Conservation (phyloP, 2,113 vertebrate genomes). For the Gila orcuttii region DNA sequence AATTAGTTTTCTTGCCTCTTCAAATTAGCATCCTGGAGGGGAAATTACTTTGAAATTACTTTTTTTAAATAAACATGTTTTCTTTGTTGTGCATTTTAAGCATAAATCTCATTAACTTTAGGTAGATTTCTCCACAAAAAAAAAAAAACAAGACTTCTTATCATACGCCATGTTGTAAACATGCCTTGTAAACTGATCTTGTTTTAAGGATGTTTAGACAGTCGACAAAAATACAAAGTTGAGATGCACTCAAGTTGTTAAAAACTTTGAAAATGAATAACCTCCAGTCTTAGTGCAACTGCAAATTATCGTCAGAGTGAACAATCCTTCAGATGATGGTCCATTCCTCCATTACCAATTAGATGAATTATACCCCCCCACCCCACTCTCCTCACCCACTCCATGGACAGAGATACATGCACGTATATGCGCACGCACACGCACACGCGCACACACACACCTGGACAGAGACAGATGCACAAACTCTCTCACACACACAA, state of each 20-base stretch:
- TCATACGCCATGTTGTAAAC: neutral
- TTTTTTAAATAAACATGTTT: neutral
- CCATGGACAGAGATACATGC: neutral
- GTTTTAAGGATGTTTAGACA: neutral
- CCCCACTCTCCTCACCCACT: too few species aligned
- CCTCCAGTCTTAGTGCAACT: neutral
- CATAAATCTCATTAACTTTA: neutral
- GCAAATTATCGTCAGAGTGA: neutral
- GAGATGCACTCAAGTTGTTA: neutral
- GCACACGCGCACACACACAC: neutral
- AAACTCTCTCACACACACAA: neutral
- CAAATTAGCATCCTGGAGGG: neutral
- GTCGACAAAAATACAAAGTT: neutral
- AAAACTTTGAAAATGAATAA: neutral
- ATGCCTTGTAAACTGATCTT: neutral
- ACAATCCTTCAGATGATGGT: neutral
- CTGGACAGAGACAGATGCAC: neutral
- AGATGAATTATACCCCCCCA: neutral
- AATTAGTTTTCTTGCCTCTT: neutral
- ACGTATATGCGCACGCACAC: too few species aligned
- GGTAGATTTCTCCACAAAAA: neutral
- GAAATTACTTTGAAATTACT: neutral
- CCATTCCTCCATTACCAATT: neutral
- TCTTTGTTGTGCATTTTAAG: neutral
- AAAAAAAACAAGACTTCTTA: neutral